These are phyloP conservation scores for Mimachlamys varia DNA, from an alignment of 2,888 invertebrate genomes.

Conservation along the genomic window DNA sequence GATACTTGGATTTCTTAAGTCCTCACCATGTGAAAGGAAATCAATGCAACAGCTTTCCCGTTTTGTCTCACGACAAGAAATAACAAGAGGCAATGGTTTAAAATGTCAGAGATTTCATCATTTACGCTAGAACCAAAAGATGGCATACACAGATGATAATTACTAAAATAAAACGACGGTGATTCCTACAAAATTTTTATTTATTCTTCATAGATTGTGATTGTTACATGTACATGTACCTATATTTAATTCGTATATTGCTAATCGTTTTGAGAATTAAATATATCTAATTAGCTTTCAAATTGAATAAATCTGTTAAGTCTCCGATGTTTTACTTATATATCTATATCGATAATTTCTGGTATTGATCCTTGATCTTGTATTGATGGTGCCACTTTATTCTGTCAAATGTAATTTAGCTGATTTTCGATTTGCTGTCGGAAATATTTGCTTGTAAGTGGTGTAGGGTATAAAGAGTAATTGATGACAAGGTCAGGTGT, in stretches of 20 bases:
- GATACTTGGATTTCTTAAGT: background rate
- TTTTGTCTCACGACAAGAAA: background rate
- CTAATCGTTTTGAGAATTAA: too few relatives aligned
- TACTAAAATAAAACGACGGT: background rate
- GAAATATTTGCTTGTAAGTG: background rate
- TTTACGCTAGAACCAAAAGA: background rate
- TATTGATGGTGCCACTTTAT: background rate
- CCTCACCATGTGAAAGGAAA: background rate
- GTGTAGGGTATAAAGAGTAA: background rate
- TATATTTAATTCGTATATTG: too few relatives aligned
- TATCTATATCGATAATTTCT: background rate
- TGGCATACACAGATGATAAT: background rate
- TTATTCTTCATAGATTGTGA: too few relatives aligned
- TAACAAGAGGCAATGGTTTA: background rate
- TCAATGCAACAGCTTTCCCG: background rate
- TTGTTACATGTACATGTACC: too few relatives aligned
- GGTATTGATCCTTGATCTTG: too few relatives aligned
- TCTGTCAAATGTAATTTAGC: background rate
- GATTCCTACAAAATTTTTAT: too few relatives aligned
- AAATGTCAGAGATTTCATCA: background rate
- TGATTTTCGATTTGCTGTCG: background rate
- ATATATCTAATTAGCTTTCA: too few relatives aligned
- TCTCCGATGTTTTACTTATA: background rate
- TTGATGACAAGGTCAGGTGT: background rate
- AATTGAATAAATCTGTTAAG: background rate